These are phyloP conservation scores for Circus cinereus DNA, from an alignment of 2,797 vertebrate species.

Conservation along the genomic window DNA sequence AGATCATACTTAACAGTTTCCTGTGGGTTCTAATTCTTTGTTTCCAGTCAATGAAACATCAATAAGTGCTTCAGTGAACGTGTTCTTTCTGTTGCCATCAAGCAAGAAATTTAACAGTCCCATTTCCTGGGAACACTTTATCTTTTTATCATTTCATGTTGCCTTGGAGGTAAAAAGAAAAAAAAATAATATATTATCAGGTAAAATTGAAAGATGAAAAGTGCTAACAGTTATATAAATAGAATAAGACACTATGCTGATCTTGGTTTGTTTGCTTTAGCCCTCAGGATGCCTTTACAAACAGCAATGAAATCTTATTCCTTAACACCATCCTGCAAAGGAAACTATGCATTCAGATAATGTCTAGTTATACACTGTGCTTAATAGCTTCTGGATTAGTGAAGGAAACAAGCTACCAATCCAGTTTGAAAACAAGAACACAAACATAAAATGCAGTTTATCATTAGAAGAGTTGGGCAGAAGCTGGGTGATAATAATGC, in stretches of 20 bases:
- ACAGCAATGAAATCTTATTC: background rate
- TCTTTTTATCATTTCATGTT: background rate
- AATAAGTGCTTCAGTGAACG: background rate
- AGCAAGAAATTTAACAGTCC: background rate
- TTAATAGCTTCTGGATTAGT: background rate
- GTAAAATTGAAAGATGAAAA: conserved; percentile 40
- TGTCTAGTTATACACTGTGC: background rate
- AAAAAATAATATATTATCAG: background rate
- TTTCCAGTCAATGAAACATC: conserved; percentile 1
- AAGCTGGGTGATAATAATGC: background rate
- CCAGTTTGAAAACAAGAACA: background rate
- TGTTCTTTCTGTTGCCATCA: background rate
- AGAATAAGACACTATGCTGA: background rate
- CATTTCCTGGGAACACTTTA: conserved; percentile 3
- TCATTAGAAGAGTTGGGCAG: background rate
- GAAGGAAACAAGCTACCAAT: background rate
- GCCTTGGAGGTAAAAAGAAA: background rate
- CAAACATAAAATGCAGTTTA: background rate
- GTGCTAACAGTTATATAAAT: conserved; percentile 17
- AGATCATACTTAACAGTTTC: background rate
- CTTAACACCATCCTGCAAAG: background rate
- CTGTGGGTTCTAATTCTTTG: background rate
- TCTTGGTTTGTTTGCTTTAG: background rate
- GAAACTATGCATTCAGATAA: background rate
- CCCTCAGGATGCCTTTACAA: background rate